Conservation (phyloP, 2,113 vertebrate genomes). For the Ariopsis seemanni region DNA sequence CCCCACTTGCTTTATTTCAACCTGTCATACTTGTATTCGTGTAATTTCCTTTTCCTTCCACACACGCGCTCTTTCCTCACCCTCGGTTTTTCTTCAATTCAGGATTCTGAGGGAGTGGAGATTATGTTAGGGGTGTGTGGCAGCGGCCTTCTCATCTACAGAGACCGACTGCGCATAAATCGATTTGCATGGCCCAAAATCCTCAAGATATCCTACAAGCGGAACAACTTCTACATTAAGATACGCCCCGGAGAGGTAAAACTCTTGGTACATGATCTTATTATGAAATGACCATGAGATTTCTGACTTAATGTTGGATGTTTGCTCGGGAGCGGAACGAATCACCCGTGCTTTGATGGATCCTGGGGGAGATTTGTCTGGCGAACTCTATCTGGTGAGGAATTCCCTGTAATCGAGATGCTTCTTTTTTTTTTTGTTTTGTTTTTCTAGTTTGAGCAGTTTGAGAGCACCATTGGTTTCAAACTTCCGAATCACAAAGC, state of each 20-base stretch:
- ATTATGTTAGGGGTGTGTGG: slow-evolving; percentile 97
- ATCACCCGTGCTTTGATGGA: neutral
- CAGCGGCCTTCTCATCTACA: slow-evolving; percentile 93
- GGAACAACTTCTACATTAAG: slow-evolving; percentile 99
- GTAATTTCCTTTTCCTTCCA: neutral
- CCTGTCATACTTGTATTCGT: no score
- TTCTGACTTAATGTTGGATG: neutral
- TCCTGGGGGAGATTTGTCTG: neutral
- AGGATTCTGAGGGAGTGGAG: slow-evolving; percentile 98
- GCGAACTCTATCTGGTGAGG: neutral
- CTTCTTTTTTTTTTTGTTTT: slow-evolving; percentile 13
- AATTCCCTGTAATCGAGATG: neutral
- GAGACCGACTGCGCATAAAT: slow-evolving; percentile 93
- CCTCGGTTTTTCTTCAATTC: neutral
- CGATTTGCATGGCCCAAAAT: slow-evolving; percentile 98
- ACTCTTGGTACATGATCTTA: neutral
- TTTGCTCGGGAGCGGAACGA: neutral
- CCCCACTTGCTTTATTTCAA: neutral
- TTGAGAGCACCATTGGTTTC: slow-evolving; percentile 98
- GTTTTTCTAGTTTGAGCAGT: slow-evolving; percentile 88
- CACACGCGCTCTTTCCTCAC: neutral
- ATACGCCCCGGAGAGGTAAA: slow-evolving; percentile 94
- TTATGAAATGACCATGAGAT: neutral
- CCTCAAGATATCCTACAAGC: slow-evolving; percentile 98
- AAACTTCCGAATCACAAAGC: slow-evolving; percentile 95